phyloP scores from a whole-genome alignment of 2,797 vertebrate genomes.

The Percopsis omiscomaycus region DNA sequence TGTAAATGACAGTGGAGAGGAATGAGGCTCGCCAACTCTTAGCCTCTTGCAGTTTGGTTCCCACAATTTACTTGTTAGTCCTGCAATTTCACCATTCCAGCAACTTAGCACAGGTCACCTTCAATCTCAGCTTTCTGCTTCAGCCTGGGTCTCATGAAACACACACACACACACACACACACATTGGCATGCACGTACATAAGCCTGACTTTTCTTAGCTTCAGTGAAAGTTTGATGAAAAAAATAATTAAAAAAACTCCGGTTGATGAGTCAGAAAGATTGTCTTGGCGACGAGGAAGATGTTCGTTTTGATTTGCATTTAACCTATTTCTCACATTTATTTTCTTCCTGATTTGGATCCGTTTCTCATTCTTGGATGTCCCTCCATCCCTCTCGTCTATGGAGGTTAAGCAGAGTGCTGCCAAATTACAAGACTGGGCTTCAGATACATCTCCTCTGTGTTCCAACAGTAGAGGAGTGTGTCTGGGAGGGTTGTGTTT shows the following conservation, averaged over 20 bases:
- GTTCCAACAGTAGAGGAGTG: conserved; percentile 36
- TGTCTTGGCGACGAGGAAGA: conserved; percentile 4
- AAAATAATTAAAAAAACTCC: not conserved
- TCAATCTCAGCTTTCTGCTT: not conserved
- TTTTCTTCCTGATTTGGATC: conserved; percentile 17
- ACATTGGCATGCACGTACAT: not conserved
- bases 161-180: conserved; percentile 15
- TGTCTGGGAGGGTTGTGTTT: not conserved
- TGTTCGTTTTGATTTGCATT: conserved; percentile 4
- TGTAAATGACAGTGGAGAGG: too few relatives aligned
- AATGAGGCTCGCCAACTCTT: too few relatives aligned
- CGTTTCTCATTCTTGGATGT: conserved; percentile 37
- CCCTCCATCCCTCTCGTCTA: conserved; percentile 34
- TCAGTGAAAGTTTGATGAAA: not conserved
- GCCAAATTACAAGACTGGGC: conserved; percentile 75
- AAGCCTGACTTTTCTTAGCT: too few relatives aligned
- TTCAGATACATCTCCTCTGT: conserved; percentile 56
- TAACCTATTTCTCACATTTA: conserved; percentile 27
- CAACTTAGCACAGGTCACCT: not conserved
- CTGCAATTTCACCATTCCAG: too few relatives aligned
- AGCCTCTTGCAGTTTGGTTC: too few relatives aligned
- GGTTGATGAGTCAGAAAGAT: not conserved
- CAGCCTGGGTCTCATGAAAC: not conserved
- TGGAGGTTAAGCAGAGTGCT: conserved; percentile 43
- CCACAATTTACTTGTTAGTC: too few relatives aligned